Percentiles rank a stretch among this genome's conserved stretches.
phyloP scores from a whole-genome alignment of 2,797 vertebrate species.

The Ctenochaetus hawaiiensis region DNA sequence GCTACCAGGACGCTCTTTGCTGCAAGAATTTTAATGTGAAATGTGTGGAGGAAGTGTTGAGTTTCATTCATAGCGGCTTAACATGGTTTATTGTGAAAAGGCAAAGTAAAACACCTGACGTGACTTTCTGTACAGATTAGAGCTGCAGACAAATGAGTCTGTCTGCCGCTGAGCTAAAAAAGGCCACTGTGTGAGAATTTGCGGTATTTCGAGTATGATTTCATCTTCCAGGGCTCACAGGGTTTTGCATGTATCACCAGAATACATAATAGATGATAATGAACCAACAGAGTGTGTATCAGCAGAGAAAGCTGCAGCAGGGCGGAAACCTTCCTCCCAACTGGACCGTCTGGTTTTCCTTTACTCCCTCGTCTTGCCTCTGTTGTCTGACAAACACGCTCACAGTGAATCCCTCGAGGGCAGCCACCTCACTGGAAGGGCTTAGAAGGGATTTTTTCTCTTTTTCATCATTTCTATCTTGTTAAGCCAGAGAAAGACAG shows the following conservation, averaged over 20 bases:
- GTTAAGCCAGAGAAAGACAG: background rate
- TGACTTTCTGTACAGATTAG: background rate
- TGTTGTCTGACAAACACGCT: slow-evolving; percentile 47
- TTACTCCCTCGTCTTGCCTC: slow-evolving; percentile 41
- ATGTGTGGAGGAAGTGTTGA: background rate
- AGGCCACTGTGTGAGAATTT: background rate
- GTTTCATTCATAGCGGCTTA: background rate
- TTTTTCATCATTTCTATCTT: background rate
- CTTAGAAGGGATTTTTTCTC: background rate
- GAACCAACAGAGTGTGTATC: slow-evolving; percentile 1
- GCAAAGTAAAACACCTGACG: background rate
- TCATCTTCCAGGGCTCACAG: slow-evolving; percentile 14
- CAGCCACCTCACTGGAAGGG: slow-evolving; percentile 17
- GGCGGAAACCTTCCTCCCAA: slow-evolving; percentile 58
- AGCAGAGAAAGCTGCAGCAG: slow-evolving; percentile 30
- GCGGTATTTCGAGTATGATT: background rate
- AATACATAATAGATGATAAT: background rate
- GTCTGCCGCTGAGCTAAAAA: background rate
- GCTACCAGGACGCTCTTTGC: background rate
- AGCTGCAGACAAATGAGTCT: background rate
- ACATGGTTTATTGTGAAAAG: background rate
- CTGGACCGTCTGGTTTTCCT: slow-evolving; percentile 70
- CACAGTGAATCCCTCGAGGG: slow-evolving; percentile 48
- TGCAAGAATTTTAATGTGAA: background rate
- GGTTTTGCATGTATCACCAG: slow-evolving; percentile 9